phyloP scores from a whole-genome alignment of 2,888 invertebrate genomes.

The Harmothoe impar region DNA sequence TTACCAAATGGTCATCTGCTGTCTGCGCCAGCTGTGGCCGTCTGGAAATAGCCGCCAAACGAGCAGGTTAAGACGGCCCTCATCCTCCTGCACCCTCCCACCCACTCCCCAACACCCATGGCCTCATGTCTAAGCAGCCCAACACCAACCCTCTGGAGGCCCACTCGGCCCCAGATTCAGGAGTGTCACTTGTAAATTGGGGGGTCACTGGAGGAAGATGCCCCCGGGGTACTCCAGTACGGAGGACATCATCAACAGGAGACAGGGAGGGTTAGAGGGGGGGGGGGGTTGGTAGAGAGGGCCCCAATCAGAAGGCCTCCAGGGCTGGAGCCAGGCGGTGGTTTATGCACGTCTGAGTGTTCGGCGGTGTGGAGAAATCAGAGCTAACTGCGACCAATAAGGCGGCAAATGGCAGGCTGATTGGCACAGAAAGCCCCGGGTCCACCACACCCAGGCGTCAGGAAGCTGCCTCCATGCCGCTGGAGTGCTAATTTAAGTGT shows the following conservation, averaged over 20 bases:
- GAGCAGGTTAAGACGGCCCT: constrained; percentile 21
- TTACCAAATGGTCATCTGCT: constrained; percentile 41
- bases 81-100: not conserved
- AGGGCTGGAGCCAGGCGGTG: not conserved
- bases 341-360: constrained; percentile 37
- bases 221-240: not conserved
- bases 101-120: not conserved
- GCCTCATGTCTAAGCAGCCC: not conserved
- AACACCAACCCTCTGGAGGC: not conserved
- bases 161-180: constrained; percentile 23
- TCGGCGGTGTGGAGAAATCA: constrained; percentile 12
- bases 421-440: constrained; percentile 33
- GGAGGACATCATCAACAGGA: constrained; percentile 17
- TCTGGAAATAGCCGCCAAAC: constrained; percentile 9
- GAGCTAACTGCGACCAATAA: constrained; percentile 43
- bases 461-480: not conserved
- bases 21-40: constrained; percentile 3
- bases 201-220: constrained; percentile 34
- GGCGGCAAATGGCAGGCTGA: constrained; percentile 40
- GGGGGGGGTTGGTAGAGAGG: not conserved
- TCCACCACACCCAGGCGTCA: not conserved
- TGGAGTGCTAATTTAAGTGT: constrained; percentile 4
- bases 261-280: not conserved
- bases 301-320: not conserved
- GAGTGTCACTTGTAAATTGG: constrained; percentile 54